These are phyloP conservation scores for Spermophilus dauricus DNA, from an alignment of 2,113 vertebrate genomes.

Conservation along the genomic window DNA sequence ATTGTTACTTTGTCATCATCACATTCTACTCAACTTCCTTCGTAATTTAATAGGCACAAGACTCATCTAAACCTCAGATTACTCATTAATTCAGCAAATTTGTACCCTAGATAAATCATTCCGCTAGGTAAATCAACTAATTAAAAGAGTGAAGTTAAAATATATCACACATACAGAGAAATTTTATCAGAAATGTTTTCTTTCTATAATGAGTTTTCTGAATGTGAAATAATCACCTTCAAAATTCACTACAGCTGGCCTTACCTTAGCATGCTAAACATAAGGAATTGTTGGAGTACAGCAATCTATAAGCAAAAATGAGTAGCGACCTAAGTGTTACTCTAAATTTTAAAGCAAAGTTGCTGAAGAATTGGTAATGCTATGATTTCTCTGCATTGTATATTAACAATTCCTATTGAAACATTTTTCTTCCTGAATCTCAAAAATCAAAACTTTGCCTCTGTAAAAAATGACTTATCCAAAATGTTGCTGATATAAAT, in stretches of 20 bases:
- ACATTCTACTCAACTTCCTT: slow-evolving; percentile 18
- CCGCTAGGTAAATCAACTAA: neutral
- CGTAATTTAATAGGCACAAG: slow-evolving; percentile 52
- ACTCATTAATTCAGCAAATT: slow-evolving; percentile 35
- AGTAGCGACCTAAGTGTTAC: neutral
- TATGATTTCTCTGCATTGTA: neutral
- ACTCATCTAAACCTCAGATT: slow-evolving; percentile 57
- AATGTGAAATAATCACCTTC: slow-evolving; percentile 46
- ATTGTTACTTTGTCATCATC: slow-evolving; percentile 48
- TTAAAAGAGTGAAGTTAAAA: slow-evolving; percentile 58
- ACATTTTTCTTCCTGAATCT: slow-evolving; percentile 23
- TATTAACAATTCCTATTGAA: neutral
- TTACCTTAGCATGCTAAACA: neutral
- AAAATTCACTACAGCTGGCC: neutral
- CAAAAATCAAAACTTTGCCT: neutral
- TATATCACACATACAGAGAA: neutral
- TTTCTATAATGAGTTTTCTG: slow-evolving; percentile 23
- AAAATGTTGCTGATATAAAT: slow-evolving; percentile 16
- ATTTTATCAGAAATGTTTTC: slow-evolving; percentile 56
- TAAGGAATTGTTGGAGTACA: neutral
- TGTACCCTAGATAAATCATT: slow-evolving; percentile 55
- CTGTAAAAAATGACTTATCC: neutral
- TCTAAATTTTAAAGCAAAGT: slow-evolving; percentile 29
- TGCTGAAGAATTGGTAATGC: neutral
- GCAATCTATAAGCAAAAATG: neutral